Evolutionary conservation across 1,140 invertebrate species (phyloP).

Genomic region (Mycetomoellerius zeteki): DNA sequence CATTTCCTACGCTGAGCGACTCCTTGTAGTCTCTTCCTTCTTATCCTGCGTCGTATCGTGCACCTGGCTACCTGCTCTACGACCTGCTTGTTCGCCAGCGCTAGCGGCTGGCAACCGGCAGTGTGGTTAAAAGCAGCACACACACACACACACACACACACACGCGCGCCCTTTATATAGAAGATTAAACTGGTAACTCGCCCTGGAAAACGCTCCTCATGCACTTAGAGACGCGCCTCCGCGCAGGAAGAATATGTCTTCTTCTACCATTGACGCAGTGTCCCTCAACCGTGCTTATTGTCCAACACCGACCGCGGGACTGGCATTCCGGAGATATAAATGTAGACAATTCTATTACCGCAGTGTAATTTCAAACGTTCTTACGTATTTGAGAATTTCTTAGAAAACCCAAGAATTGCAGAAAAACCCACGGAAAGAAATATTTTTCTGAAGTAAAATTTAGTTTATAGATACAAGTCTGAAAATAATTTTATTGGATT

Average conservation of each 20-base stretch:
- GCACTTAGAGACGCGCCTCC: conserved; percentile 31
- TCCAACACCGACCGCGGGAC: neutral
- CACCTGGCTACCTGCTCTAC: conserved; percentile 81
- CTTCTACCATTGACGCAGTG: conserved; percentile 25
- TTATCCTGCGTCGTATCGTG: conserved; percentile 71
- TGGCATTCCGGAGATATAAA: conserved; percentile 18
- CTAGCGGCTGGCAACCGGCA: conserved; percentile 62
- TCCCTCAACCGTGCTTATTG: conserved; percentile 3
- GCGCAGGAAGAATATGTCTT: conserved; percentile 24
- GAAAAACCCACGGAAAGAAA: neutral
- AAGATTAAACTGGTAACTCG: conserved; percentile 58
- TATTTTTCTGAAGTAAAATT: too few species aligned
- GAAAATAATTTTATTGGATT: too few species aligned
- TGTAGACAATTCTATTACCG: neutral
- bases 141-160: conserved; percentile 2
- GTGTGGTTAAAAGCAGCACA: conserved; percentile 65
- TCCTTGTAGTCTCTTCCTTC: conserved; percentile 60
- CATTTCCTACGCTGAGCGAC: neutral
- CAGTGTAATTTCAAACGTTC: neutral
- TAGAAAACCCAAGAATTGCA: neutral
- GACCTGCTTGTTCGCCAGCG: conserved; percentile 62
- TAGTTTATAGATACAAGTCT: too few species aligned
- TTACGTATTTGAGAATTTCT: neutral
- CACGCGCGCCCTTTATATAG: conserved; percentile 53
- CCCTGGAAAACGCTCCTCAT: conserved; percentile 54